Evolutionary conservation across 1,140 invertebrate species (phyloP), one percentile per base, ranked within the genome.

Genomic region (Anagrus nilaparvatae): DNA sequence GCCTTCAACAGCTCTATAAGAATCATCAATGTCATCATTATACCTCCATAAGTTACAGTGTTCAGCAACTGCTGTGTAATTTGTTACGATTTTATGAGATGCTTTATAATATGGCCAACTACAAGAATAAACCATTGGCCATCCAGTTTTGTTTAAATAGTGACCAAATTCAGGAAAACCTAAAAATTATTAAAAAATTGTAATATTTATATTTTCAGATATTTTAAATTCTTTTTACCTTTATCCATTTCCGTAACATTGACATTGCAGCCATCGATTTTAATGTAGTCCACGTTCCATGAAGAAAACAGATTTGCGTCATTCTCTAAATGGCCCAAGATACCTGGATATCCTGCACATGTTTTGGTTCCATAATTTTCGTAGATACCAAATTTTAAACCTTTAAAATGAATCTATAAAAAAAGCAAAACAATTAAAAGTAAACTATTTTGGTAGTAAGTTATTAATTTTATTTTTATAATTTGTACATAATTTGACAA

Each of bases 71-170:
- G 81, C 74, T 2, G 77, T 75, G 60, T 87, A 97, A 64, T 97
- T 89, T 2, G 89, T 87, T 78, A n/a, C 71, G 57, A 86, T 79
- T 14, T 84, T 82, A 43, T 81, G 81, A 57, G 88, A 87, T 50
- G 89, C 88, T 71, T 93, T 86, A 64, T 95, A 94, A 29, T 90
- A 88, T 4, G 95, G 94, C 95, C 94, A 97, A 64, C 88, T 93
- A 69, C 95, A 98, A 0, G 91, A 93, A 65, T 94, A 98, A 16
- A 97, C 73, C 81, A 98, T 97, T n/a, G 81, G 75, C 34, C 83
- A 72, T 12, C 90, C 90, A 19, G 94, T 97, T 51, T 75, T 74
- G 72, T 84, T 97, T 30, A 98, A 69, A 47, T 83, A 78, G 24
- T 73, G 78, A 8, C 88, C 87, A 69, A 98, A 96, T 52, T 84